Evolutionary conservation across 2,888 invertebrate genomes (phyloP), one percentile per base, ranked within the genome.

Genomic region (Drosophila falleni): DNA sequence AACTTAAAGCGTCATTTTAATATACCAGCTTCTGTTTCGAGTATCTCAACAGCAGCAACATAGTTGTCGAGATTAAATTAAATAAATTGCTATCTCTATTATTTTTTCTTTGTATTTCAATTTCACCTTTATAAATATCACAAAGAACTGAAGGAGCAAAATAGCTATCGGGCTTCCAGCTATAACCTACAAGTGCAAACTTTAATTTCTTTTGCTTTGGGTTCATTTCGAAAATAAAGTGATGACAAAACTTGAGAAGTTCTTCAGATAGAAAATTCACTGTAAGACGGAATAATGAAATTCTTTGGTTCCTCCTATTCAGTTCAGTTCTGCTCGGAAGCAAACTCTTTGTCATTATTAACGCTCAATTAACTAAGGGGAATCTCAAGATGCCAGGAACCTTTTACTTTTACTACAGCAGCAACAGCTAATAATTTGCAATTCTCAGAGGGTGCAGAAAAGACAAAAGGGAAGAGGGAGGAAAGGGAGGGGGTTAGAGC

Each of bases 341-440:
- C 50, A 23, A 39, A 42, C 47, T 35, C 33, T 50, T 49, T 50
- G 42, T 42, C 73, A 80, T 86, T 80, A 82, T 60, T 80, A 55
- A 87, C 84, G 78, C 85, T 74, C 89, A 82, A 89, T 82, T 82
- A 89, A 67, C 58, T 56, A 26, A 46, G 58, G 42, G 60, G 44
- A 49, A 29, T n/a, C 19, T 56, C 42, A 47, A 47, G 47, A 46
- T 13, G 19, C 16, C 55, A 39, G 13, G 41, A 42, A 53, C 35
- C 11, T n/a, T 2, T 42, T 3, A 6, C 11, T n/a, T 2, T 42
- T 3, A 6, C 16, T 8, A 9, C 39, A 23, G 47, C 37, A 13
- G 31, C 53, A 19, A 8, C 33, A 35, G 58, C 47, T 41, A 51
- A 55, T 68, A 61, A 63, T 46, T 61, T 82, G 71, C 75, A 67